Percentiles rank a stretch among this genome's conserved stretches.
These are phyloP conservation scores for Temnopleurus reevesii DNA, from an alignment of 53 echinoderm and acorn worm species.

Conservation along the genomic window DNA sequence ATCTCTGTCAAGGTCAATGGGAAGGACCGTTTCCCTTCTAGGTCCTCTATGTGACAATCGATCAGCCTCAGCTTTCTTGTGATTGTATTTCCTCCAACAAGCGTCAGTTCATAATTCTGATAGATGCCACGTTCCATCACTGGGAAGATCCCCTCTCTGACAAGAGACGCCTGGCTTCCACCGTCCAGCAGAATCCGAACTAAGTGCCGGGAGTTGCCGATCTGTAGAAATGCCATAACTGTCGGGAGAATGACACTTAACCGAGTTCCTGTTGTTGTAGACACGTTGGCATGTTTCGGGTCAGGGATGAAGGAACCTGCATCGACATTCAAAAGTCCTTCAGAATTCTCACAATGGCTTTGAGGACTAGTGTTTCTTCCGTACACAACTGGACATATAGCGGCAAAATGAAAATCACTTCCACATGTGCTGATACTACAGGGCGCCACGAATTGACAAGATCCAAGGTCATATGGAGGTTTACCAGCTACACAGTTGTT, in stretches of 20 bases:
- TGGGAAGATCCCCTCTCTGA: slow-evolving; percentile 47
- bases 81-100: slow-evolving; percentile 44
- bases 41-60: slow-evolving; percentile 58
- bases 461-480: slow-evolving; percentile 49
- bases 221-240: slow-evolving; percentile 45
- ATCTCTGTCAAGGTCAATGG: slow-evolving; percentile 54
- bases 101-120: slow-evolving; percentile 54
- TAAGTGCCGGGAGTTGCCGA: slow-evolving; percentile 15
- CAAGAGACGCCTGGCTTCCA: slow-evolving; percentile 54
- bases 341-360: background rate
- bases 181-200: slow-evolving; percentile 57
- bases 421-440: slow-evolving; percentile 65
- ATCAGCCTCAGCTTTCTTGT: slow-evolving; percentile 23
- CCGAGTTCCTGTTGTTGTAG: background rate
- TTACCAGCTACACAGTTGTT: slow-evolving; percentile 66
- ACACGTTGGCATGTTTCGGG: background rate
- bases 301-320: background rate
- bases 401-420: slow-evolving; percentile 70
- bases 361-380: slow-evolving; percentile 33
- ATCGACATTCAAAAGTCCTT: background rate
- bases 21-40: slow-evolving; percentile 36
- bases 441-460: slow-evolving; percentile 57
- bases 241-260: slow-evolving; percentile 14
- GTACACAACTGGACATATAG: slow-evolving; percentile 76
- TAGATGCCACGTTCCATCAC: background rate